phyloP scores from a whole-genome alignment of 2,113 vertebrate genomes.

The Callipepla californica region DNA sequence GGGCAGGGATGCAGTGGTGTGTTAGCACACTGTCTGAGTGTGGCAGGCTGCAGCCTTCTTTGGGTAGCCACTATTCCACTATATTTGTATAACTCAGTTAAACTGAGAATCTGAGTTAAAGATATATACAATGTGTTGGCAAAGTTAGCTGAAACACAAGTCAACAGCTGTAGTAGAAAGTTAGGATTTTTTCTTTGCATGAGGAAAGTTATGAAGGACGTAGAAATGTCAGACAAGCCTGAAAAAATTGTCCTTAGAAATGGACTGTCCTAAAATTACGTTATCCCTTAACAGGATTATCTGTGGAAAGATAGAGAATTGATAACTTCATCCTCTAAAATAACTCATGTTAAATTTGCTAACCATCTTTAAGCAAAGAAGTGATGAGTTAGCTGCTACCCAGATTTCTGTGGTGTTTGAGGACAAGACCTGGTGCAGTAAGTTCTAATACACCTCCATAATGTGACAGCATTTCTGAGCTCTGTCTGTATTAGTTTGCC shows the following conservation, averaged over 20 bases:
- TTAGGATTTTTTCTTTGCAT: background rate
- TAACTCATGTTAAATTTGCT: background rate
- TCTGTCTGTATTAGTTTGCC: background rate
- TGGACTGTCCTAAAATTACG: constrained; percentile 21
- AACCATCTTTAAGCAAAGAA: background rate
- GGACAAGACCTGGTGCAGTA: background rate
- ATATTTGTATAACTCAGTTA: background rate
- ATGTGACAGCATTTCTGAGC: background rate
- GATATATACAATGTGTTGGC: background rate
- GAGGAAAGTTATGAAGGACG: background rate
- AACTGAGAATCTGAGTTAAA: background rate
- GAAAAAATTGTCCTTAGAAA: constrained; percentile 33
- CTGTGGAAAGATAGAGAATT: background rate
- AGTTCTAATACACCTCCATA: background rate
- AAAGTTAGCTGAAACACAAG: background rate
- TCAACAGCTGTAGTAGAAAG: background rate
- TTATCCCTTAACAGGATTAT: constrained; percentile 42
- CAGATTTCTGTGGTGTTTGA: background rate
- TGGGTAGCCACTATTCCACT: background rate
- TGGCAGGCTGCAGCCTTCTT: background rate
- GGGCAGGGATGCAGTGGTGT: background rate
- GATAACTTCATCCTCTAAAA: constrained; percentile 31
- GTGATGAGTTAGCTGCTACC: background rate
- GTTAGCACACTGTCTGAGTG: background rate
- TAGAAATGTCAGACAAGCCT: background rate